phyloP scores from a whole-genome alignment of 2,888 invertebrate species.

The Campoletis raptor region DNA sequence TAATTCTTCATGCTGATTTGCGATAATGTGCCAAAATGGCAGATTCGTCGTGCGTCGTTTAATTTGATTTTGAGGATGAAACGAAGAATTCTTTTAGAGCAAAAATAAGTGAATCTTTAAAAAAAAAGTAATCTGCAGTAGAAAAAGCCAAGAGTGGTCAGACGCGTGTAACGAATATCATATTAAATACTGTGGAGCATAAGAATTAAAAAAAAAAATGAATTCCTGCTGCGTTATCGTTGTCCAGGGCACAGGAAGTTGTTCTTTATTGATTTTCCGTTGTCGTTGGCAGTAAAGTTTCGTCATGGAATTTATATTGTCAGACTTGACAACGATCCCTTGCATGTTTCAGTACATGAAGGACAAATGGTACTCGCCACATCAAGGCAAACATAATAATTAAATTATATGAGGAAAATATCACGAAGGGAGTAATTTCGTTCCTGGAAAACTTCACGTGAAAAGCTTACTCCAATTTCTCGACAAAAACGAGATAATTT shows the following conservation, averaged over 20 bases:
- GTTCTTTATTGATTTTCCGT: slow-evolving; percentile 60
- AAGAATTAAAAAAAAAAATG: neutral
- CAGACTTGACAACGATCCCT: slow-evolving; percentile 26
- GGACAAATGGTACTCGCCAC: slow-evolving; percentile 6
- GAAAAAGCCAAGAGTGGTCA: neutral
- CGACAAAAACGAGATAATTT: neutral
- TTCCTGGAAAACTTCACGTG: slow-evolving; percentile 23
- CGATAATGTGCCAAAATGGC: neutral
- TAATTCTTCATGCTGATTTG: neutral
- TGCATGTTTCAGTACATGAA: slow-evolving; percentile 31
- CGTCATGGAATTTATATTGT: slow-evolving; percentile 63
- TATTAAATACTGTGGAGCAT: neutral
- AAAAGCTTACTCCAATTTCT: neutral
- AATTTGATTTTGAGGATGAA: neutral
- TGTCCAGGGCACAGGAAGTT: neutral
- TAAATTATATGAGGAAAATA: slow-evolving; percentile 27
- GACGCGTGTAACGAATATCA: neutral
- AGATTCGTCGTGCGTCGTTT: neutral
- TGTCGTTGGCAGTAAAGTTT: slow-evolving; percentile 45
- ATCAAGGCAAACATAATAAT: slow-evolving; percentile 28
- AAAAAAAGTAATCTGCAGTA: neutral
- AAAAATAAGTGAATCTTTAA: neutral
- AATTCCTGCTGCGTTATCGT: neutral
- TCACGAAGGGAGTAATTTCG: slow-evolving; percentile 6
- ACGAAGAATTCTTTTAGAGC: neutral